These are phyloP conservation scores for Melierax canorus DNA, from an alignment of 2,113 vertebrate species.

Conservation along the genomic window DNA sequence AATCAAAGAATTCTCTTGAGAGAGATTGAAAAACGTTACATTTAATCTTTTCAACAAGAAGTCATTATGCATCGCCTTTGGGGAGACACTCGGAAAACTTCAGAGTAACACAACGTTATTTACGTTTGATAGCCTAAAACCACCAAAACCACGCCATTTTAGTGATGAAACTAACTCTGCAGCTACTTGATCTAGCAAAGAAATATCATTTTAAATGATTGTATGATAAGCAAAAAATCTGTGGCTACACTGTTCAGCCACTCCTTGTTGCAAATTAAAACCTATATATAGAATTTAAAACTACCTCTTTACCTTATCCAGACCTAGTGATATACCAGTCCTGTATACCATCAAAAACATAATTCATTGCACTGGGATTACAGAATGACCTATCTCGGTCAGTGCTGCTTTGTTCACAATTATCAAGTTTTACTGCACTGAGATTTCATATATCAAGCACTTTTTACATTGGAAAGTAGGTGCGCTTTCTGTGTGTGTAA, in stretches of 20 bases:
- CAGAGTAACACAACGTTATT: not conserved
- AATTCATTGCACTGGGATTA: not conserved
- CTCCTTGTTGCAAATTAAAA: not conserved
- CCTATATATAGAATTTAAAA: not conserved
- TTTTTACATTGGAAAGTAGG: not conserved
- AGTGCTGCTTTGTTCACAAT: not conserved
- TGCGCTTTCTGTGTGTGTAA: rapidly evolving
- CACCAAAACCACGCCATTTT: not conserved
- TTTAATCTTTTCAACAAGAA: slow-evolving; percentile 50
- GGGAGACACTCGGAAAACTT: not conserved
- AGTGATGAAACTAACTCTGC: not conserved
- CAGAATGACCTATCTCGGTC: not conserved
- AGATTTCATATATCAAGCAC: not conserved
- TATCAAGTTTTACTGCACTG: not conserved
- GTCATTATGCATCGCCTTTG: not conserved
- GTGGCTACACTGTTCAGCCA: not conserved
- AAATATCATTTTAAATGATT: not conserved
- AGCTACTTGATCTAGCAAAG: not conserved
- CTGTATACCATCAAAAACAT: not conserved
- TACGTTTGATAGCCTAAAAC: not conserved
- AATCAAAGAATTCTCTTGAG: slow-evolving; percentile 8
- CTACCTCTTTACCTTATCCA: not conserved
- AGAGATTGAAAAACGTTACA: slow-evolving; percentile 2
- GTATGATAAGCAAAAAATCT: not conserved
- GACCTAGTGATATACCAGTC: not conserved